These are phyloP conservation scores for Varanus salvator DNA, from an alignment of 2,113 vertebrate genomes.

Conservation along the genomic window DNA sequence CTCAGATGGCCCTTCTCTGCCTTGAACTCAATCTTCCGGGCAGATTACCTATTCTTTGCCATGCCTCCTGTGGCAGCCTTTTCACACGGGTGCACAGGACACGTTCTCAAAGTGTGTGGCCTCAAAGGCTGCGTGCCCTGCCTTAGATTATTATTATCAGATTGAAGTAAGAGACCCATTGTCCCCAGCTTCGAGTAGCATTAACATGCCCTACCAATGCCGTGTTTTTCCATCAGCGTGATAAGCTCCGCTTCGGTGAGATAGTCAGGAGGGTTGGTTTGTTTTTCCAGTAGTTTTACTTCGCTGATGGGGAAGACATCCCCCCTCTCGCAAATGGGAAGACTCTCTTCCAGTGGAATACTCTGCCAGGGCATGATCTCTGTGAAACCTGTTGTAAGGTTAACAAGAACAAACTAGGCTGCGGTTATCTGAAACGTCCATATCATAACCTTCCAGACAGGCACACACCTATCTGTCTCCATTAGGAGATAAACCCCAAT, in stretches of 20 bases:
- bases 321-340: conserved; percentile 88
- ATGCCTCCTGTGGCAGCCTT: too few species aligned
- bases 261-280: conserved; percentile 94
- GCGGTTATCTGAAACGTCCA: not conserved
- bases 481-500: not conserved
- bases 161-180: not conserved
- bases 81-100: too few species aligned
- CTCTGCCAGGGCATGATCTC: conserved; percentile 96
- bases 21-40: too few species aligned
- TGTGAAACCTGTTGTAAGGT: conserved; percentile 86
- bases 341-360: conserved; percentile 88
- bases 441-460: not conserved
- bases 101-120: too few species aligned
- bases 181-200: not conserved
- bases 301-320: conserved; percentile 86
- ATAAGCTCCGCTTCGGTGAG: conserved; percentile 97
- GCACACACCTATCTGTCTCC: not conserved
- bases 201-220: conserved; percentile 85
- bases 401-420: not conserved
- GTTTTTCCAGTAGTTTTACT: conserved; percentile 92
- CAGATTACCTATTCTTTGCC: too few species aligned
- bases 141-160: conserved; percentile 1
- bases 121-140: too few species aligned
- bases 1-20: too few species aligned
- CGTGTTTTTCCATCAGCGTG: conserved; percentile 98